Percentiles rank a stretch among this genome's conserved stretches.
Conservation (phyloP, 2,113 vertebrate species). For the Sebastes fasciatus region DNA sequence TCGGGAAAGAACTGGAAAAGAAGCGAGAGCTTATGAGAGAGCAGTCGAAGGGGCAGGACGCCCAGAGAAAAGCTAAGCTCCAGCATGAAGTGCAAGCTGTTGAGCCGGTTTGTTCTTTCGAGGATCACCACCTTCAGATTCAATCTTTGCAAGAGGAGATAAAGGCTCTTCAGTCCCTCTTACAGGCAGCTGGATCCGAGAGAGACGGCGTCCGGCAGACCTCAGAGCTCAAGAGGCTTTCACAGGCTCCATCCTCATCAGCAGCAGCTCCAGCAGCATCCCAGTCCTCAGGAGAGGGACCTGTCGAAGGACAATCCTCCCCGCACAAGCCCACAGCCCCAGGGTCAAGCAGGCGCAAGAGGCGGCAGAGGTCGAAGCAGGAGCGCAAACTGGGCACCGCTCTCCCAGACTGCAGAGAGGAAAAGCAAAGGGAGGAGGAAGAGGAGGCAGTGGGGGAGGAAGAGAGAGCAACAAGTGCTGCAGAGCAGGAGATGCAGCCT, state of each 20-base stretch:
- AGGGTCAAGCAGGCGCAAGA: constrained; percentile 83
- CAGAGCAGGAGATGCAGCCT: constrained; percentile 73
- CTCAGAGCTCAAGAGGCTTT: constrained; percentile 69
- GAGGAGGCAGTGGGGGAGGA: constrained; percentile 62
- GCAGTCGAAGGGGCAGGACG: constrained; percentile 39
- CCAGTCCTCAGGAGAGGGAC: constrained; percentile 63
- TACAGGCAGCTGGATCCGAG: constrained; percentile 61
- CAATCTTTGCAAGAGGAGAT: constrained; percentile 70
- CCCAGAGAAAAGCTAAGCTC: constrained; percentile 33
- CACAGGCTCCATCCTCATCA: constrained; percentile 48
- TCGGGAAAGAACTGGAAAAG: constrained; percentile 68
- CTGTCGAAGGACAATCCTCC: constrained; percentile 63
- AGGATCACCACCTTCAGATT: constrained; percentile 74
- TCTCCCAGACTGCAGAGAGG: constrained; percentile 64
- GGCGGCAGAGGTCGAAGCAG: constrained; percentile 86
- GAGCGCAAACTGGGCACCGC: constrained; percentile 68
- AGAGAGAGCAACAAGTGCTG: constrained; percentile 73
- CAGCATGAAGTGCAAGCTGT: constrained; percentile 35
- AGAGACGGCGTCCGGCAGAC: constrained; percentile 63
- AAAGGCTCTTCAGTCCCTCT: constrained; percentile 67
- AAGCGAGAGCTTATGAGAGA: constrained; percentile 43
- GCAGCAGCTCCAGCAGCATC: constrained; percentile 7
- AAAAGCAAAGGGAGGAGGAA: constrained; percentile 72
- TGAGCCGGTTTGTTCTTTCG: constrained; percentile 58
- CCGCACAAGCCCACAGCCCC: constrained; percentile 36